Conservation (phyloP, 2,888 invertebrate genomes). For the Microplitis deprimator region DNA sequence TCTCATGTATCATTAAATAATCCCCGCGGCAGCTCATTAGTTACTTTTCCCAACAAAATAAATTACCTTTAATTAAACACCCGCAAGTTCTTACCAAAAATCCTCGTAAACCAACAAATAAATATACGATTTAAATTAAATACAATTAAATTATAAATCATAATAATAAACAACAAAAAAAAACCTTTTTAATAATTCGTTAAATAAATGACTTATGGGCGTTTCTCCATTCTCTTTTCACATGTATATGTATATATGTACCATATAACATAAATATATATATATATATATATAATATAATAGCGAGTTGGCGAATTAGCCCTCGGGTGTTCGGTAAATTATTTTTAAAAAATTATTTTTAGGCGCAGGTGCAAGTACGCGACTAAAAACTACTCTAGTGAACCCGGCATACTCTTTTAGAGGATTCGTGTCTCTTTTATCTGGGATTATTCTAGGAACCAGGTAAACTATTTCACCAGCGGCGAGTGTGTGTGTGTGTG, state of each 20-base stretch:
- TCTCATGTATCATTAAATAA: constrained; percentile 66
- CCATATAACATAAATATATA: neutral
- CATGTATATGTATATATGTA: neutral
- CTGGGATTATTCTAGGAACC: neutral
- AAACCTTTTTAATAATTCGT: constrained; percentile 30
- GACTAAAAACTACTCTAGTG: neutral
- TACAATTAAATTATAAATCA: constrained; percentile 29
- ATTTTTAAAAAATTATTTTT: neutral
- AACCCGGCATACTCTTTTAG: neutral
- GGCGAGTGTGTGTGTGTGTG: too few species aligned
- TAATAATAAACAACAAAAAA: constrained; percentile 13
- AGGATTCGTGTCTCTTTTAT: neutral
- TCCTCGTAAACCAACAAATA: neutral
- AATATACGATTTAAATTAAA: neutral
- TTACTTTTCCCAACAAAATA: constrained; percentile 56
- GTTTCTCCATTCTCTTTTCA: constrained; percentile 25
- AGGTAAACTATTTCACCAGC: neutral
- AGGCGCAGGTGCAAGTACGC: neutral
- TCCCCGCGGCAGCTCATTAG: constrained; percentile 65
- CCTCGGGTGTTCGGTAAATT: neutral
- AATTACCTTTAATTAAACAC: constrained; percentile 4
- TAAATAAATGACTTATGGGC: constrained; percentile 33
- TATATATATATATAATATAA: neutral
- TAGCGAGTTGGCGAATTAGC: neutral
- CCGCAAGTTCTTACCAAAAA: neutral